phyloP scores from a whole-genome alignment of 2,888 invertebrate species.

The Stenodema calcarata region DNA sequence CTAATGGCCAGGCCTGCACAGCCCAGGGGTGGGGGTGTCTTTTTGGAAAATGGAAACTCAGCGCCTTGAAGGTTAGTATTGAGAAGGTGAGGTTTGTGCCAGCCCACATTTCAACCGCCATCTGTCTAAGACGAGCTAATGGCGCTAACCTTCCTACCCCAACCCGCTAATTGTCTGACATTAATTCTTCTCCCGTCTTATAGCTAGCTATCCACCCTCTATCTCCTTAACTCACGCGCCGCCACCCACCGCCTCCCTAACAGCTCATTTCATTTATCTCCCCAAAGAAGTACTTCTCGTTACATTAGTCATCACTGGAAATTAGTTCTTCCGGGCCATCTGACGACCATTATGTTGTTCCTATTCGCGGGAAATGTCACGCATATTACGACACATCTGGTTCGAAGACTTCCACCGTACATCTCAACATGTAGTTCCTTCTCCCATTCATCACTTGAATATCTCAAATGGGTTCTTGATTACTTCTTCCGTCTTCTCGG shows the following conservation, averaged over 20 bases:
- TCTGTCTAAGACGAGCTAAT: constrained; percentile 26
- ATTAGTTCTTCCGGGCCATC: constrained; percentile 13
- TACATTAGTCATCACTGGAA: constrained; percentile 1
- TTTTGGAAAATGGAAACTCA: neutral
- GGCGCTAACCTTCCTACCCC: constrained; percentile 1
- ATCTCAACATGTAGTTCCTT: neutral
- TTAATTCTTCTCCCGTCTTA: constrained; percentile 25
- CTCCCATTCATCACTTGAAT: neutral
- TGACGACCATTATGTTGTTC: neutral
- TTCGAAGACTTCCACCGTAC: neutral
- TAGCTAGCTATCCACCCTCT: neutral
- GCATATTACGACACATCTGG: neutral
- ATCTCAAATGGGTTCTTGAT: neutral
- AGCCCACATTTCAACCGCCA: neutral
- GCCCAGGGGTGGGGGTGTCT: neutral
- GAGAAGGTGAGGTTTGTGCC: neutral
- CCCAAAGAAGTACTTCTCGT: neutral
- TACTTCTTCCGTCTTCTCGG: too few species aligned
- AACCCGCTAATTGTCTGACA: constrained; percentile 24
- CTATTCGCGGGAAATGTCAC: neutral
- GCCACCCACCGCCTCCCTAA: neutral
- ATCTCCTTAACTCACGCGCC: neutral
- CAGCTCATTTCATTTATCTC: constrained; percentile 13
- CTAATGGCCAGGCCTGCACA: neutral
- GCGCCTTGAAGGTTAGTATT: neutral